These are phyloP conservation scores for Morinoia aosen DNA, from an alignment of 2,888 invertebrate species.

Conservation along the genomic window DNA sequence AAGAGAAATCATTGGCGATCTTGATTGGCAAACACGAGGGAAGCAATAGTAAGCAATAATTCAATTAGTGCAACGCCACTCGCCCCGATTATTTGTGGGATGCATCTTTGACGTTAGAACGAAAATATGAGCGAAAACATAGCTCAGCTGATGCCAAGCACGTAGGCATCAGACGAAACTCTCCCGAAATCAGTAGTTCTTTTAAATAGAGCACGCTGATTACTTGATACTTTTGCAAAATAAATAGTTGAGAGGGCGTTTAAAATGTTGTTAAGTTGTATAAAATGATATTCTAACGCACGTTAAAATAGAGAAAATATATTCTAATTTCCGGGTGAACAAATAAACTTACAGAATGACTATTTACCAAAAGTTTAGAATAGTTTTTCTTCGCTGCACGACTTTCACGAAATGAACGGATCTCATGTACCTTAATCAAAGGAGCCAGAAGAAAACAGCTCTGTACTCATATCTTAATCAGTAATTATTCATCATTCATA, in stretches of 20 bases:
- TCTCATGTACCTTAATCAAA: neutral
- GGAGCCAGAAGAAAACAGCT: neutral
- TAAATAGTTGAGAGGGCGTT: neutral
- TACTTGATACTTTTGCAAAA: too few relatives aligned
- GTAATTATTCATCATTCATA: neutral
- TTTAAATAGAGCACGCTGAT: neutral
- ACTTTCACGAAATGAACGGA: neutral
- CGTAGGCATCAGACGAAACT: too few relatives aligned
- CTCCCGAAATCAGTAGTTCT: neutral
- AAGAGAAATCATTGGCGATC: neutral
- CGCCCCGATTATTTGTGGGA: neutral
- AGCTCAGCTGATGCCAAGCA: neutral
- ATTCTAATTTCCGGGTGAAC: too few relatives aligned
- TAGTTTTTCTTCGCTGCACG: neutral
- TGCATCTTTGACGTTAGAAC: neutral
- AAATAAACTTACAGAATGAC: too few relatives aligned
- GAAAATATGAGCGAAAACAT: neutral
- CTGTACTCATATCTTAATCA: neutral
- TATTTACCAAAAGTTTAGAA: too few relatives aligned
- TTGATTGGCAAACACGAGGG: neutral
- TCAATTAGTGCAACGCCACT: neutral
- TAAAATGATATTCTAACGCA: neutral
- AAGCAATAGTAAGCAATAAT: neutral
- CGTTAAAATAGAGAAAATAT: too few relatives aligned
- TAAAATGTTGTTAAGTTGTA: neutral